A percentile compares a stretch with the other conserved stretches of the same genome.
Conservation (phyloP, 2,888 invertebrate genomes). For the Aphidius colemani region DNA sequence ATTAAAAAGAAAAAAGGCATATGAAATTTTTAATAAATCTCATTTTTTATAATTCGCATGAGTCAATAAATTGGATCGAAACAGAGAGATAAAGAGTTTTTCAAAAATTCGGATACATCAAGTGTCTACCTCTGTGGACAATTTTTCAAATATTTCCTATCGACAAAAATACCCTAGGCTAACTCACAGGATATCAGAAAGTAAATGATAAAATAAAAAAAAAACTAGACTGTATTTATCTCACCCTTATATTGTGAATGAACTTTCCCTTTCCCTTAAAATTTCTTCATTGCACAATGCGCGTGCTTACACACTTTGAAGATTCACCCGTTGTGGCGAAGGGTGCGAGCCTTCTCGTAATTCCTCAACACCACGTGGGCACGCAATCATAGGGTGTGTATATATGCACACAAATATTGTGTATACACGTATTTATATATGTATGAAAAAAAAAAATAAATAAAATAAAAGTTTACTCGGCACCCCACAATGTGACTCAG, state of each 20-base stretch:
- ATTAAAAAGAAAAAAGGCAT: no score
- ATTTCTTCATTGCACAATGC: constrained; percentile 24
- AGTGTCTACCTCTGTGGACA: no score
- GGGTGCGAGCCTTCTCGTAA: constrained; percentile 39
- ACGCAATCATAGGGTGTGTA: constrained; percentile 42
- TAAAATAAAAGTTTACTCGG: constrained; percentile 20
- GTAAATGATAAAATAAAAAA: background rate
- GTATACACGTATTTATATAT: constrained; percentile 34
- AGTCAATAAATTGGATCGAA: no score
- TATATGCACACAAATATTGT: background rate
- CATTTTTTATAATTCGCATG: no score
- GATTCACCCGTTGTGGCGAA: constrained; percentile 29
- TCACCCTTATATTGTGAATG: background rate
- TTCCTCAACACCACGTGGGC: constrained; percentile 55
- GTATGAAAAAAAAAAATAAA: constrained; percentile 13
- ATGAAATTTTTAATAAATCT: constrained; percentile 12
- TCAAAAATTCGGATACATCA: no score
- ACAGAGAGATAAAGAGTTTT: no score
- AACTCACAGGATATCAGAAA: constrained; percentile 8
- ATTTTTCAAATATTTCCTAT: no score
- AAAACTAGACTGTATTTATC: constrained; percentile 8
- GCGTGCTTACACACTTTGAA: constrained; percentile 39
- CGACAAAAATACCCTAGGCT: background rate
- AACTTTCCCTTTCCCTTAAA: background rate
- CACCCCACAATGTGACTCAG: constrained; percentile 51